Evolutionary conservation across 2,797 vertebrate species (phyloP).

Genomic region (Australoheros facetus): DNA sequence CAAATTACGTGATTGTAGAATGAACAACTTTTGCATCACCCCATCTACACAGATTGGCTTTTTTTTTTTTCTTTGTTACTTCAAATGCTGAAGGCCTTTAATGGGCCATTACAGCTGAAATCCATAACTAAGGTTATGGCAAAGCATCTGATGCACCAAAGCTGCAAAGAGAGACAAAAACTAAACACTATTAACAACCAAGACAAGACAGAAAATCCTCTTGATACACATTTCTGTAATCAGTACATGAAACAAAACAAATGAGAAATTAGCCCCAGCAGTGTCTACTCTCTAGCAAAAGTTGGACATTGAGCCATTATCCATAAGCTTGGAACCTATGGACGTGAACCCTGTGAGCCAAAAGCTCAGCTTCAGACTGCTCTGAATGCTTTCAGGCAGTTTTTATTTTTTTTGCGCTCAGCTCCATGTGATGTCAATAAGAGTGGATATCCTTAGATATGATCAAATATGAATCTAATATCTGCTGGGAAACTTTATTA

Average conservation of each 20-base stretch:
- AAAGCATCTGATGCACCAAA: neutral
- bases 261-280: rapidly evolving
- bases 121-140: neutral
- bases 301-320: neutral
- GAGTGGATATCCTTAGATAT: neutral
- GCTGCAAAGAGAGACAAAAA: neutral
- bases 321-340: too few species aligned
- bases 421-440: too few species aligned
- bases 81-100: neutral
- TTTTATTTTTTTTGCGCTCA: neutral
- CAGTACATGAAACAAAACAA: neutral
- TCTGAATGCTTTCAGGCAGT: rapidly evolving
- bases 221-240: neutral
- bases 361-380: neutral
- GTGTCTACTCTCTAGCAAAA: neutral
- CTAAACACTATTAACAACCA: neutral
- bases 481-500: neutral
- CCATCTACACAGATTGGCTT: neutral
- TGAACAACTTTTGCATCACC: neutral
- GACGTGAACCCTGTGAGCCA: neutral
- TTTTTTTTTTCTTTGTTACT: neutral
- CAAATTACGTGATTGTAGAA: neutral
- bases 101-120: neutral
- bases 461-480: neutral
- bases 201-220: neutral